Conservation (phyloP, 2,113 vertebrate genomes). For the Paracanthobrama guichenoti region DNA sequence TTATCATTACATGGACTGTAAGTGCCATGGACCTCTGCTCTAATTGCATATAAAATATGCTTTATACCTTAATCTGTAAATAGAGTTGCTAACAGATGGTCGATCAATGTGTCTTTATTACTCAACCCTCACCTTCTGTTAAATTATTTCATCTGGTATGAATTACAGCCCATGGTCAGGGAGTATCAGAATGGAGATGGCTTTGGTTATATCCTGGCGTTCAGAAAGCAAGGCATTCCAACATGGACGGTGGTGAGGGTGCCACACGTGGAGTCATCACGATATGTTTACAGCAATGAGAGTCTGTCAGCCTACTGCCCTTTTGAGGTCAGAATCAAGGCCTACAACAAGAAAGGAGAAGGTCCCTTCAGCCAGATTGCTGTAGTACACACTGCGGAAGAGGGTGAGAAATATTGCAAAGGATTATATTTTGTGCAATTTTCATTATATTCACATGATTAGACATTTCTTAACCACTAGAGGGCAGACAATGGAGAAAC, state of each 20-base stretch:
- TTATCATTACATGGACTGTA: conserved; percentile 94
- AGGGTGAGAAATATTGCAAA: conserved; percentile 75
- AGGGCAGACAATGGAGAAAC: conserved; percentile 23
- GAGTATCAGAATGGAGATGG: conserved; percentile 95
- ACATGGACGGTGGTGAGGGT: conserved; percentile 79
- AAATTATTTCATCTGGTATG: background rate
- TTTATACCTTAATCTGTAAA: background rate
- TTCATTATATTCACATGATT: conserved; percentile 5
- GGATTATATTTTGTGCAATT: background rate
- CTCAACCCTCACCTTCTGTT: background rate
- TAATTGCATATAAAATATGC: background rate
- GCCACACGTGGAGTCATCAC: conserved; percentile 83
- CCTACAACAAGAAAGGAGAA: conserved; percentile 89
- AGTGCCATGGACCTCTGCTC: conserved; percentile 58
- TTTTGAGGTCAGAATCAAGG: conserved; percentile 93
- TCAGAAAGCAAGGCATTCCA: conserved; percentile 78
- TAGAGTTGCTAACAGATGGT: background rate
- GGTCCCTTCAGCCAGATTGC: conserved; percentile 91
- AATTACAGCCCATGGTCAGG: conserved; percentile 80
- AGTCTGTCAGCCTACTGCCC: conserved; percentile 86
- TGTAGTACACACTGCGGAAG: conserved; percentile 89
- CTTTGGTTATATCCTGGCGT: conserved; percentile 91
- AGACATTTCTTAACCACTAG: conserved; percentile 46
- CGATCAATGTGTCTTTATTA: background rate
- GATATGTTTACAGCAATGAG: conserved; percentile 89